Evolutionary conservation across 2,888 invertebrate species (phyloP), one percentile per base, ranked within the genome.

Genomic region (Caenorhabditis virilis): DNA sequence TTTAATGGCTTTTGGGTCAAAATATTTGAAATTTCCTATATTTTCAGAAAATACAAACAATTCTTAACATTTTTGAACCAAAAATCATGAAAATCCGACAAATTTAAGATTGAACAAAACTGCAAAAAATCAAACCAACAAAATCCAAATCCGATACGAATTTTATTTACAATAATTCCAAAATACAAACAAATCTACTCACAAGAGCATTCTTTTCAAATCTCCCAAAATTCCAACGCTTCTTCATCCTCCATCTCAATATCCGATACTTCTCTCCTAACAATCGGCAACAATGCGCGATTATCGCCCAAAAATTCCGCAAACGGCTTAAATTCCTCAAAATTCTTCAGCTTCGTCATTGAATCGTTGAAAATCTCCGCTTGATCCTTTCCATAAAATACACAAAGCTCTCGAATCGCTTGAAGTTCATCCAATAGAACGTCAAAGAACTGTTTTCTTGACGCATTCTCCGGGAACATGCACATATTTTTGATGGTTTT

Each of bases 401-500:
- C 36, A n/a, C 36, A 36, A n/a, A 36, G 16, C n/a, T 36, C 36
- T 36, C 36, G 36, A 36, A 36, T 9, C 16, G n/a, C 5, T 15
- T 7, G 5, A 5, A 36, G n/a, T n/a, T 36, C 36, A 5, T n/a
- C n/a, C 7, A 15, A n/a, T 15, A n/a, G 11, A 36, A 36, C 43
- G 13, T 45, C 27, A 18, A 45, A 45, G n/a, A 23, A 45, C 9
- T 45, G n/a, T n/a, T 27, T n/a, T 27, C 43, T 45, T 15, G 43
- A 27, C 27, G 25, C n/a, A 15, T n/a, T 27, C 13, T 45, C 43
- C 15, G 43, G 43, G 13, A 45, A 25, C 16, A 16, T 13, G 25
- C 43, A 45, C 43, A 45, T 45, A 5, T 20, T 15, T 27, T 23
- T 23, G 2, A 45, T 45, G 11, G 43, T 45, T 26, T 45, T 45